These are phyloP conservation scores for Graptemys geographica DNA, from an alignment of 2,797 vertebrate genomes.

Conservation along the genomic window DNA sequence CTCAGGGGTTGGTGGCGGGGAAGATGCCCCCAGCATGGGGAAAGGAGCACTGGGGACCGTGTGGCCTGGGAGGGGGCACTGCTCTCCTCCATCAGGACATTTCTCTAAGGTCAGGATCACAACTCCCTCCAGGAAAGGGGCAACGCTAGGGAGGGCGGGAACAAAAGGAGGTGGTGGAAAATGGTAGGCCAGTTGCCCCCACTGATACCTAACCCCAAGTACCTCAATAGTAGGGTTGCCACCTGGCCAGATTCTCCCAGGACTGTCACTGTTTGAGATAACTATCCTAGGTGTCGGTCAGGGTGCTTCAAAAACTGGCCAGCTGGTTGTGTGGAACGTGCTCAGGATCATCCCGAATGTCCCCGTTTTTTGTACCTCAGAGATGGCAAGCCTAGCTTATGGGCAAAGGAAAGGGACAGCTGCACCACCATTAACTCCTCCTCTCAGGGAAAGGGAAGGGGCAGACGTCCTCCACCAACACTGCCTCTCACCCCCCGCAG, in stretches of 20 bases:
- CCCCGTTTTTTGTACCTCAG: neutral
- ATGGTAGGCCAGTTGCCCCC: neutral
- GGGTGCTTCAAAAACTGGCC: neutral
- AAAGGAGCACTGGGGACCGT: neutral
- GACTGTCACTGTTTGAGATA: neutral
- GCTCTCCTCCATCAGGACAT: neutral
- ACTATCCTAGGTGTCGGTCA: neutral
- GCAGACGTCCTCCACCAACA: neutral
- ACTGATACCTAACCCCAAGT: neutral
- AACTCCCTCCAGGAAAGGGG: neutral
- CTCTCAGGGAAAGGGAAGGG: neutral
- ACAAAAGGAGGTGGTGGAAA: rapidly evolving
- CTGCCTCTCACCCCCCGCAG: neutral
- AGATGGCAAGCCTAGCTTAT: neutral
- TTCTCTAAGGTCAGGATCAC: neutral
- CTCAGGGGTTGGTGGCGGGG: neutral
- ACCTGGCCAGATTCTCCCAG: neutral
- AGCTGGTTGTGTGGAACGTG: too few species aligned
- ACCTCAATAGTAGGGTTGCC: neutral
- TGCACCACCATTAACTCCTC: too few species aligned
- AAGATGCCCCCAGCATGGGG: neutral
- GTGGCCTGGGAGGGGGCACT: too few species aligned
- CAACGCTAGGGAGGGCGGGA: too few species aligned
- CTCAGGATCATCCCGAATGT: neutral
- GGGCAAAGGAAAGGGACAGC: neutral